Base-by-base conservation (phyloP, 2,113 vertebrate genomes). In the Phrynocephalus versicolor region DNA sequence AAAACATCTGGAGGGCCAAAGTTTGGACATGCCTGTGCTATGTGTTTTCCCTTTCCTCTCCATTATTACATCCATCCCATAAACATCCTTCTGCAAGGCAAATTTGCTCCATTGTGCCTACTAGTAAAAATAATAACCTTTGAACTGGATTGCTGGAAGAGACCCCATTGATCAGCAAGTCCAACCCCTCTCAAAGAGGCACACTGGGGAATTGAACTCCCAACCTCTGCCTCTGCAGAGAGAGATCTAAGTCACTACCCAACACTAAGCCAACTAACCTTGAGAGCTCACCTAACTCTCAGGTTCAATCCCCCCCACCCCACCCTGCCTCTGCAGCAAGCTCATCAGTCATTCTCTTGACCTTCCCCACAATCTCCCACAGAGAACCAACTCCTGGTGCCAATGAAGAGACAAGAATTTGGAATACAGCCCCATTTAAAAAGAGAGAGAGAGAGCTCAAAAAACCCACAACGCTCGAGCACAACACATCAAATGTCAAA, bases 331-430 rank as follows among this genome's bases (percentile, higher is more conserved):
- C 6, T 60, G 51, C 18, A n/a, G 39, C 1, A 14, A 19, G 21
- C 6, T 45, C 27, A 35, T 27, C 62, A 67, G 30, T 30, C 27
- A 30, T 37, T 8, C 55, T 13, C 64, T 67, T 67, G 64, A 30
- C 64, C 35, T 82, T 73, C 14, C 51, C 55, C n/a, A 25, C 12
- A 82, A 39, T 6, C 27, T 82, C 21, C 69, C 14, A 86, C 84
- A 89, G 83, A 79, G 90, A 65, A 81, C 83, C 81, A 85, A 67
- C 60, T 30, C 6, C 37, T 77, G 76, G 79, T 70, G 87, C 85
- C 91, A 83, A 75, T 23, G 39, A 30, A 65, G 85, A 82, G 81
- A 88, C 82, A 67, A 86, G 88, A 82, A 82, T n/a, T 89, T 88
- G 90, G 89, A 90, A 87, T 64, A 88, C 27, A 30, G 25, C 64